Conservation (phyloP, 2,888 invertebrate genomes). For the Sinopyrophorus schimmeli region DNA sequence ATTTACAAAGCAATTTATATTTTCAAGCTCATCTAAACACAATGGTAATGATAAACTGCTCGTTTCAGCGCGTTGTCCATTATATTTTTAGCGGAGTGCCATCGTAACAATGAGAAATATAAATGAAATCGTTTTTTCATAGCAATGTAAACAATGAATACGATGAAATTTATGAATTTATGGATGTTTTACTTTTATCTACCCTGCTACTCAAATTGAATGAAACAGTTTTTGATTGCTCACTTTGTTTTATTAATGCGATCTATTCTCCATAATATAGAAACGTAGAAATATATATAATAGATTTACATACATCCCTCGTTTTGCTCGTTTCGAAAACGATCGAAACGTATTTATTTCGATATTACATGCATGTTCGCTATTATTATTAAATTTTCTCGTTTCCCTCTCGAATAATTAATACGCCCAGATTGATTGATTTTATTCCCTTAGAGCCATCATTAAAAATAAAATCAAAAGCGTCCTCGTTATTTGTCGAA, state of each 20-base stretch:
- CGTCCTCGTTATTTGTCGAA: no score
- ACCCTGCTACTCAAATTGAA: slow-evolving; percentile 27
- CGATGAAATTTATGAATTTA: slow-evolving; percentile 34
- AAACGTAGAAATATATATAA: no score
- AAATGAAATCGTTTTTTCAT: slow-evolving; percentile 44
- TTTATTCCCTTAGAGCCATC: no score
- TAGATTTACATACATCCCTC: no score
- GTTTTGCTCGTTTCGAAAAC: no score
- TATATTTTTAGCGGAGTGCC: slow-evolving; percentile 44
- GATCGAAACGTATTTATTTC: no score
- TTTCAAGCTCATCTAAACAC: slow-evolving; percentile 46
- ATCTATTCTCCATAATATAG: no score
- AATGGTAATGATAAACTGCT: slow-evolving; percentile 46
- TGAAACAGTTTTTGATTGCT: slow-evolving; percentile 30
- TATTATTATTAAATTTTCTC: no score
- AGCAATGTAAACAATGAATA: slow-evolving; percentile 35
- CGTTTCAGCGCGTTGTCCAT: slow-evolving; percentile 44
- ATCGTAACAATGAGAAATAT: slow-evolving; percentile 44
- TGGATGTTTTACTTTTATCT: slow-evolving; percentile 30
- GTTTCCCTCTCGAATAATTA: no score
- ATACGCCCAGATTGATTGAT: no score
- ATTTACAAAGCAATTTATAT: slow-evolving; percentile 49
- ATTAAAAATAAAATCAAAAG: no score
- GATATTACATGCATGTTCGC: no score
- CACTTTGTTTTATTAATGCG: slow-evolving; percentile 28